Conservation (phyloP, 2,888 invertebrate genomes). For the Drosophila atroscutellata region DNA sequence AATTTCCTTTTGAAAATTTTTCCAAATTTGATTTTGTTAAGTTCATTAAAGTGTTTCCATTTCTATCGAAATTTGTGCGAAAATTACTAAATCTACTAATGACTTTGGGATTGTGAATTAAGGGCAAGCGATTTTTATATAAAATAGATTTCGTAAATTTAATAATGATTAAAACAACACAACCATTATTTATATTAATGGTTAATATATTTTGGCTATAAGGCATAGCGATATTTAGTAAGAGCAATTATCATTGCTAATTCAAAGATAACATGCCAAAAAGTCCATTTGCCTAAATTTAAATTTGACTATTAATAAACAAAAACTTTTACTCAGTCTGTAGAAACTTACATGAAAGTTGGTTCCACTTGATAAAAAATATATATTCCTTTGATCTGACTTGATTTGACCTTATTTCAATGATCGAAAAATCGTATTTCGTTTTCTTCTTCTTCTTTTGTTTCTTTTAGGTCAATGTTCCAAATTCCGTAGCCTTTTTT, state of each 20-base stretch:
- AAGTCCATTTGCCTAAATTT: background rate
- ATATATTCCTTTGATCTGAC: background rate
- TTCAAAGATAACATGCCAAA: background rate
- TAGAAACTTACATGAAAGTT: background rate
- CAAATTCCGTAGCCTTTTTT: background rate
- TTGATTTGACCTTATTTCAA: background rate
- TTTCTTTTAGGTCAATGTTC: background rate
- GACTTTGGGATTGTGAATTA: background rate
- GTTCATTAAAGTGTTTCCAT: background rate
- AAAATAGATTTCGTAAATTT: background rate
- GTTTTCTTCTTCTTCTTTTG: background rate
- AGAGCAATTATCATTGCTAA: background rate
- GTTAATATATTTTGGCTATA: background rate
- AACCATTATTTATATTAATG: background rate
- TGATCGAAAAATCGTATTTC: no score
- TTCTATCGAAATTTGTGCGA: background rate
- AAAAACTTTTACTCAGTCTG: background rate
- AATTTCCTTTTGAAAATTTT: background rate
- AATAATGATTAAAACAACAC: background rate
- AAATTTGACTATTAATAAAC: background rate
- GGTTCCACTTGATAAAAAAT: background rate
- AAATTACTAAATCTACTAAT: background rate
- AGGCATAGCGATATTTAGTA: background rate
- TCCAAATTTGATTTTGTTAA: background rate
- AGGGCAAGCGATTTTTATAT: background rate